Evolutionary conservation across 2,797 vertebrate species (phyloP), one percentile per base, ranked within the genome.

Genomic region (Mormyrops attenuatus): DNA sequence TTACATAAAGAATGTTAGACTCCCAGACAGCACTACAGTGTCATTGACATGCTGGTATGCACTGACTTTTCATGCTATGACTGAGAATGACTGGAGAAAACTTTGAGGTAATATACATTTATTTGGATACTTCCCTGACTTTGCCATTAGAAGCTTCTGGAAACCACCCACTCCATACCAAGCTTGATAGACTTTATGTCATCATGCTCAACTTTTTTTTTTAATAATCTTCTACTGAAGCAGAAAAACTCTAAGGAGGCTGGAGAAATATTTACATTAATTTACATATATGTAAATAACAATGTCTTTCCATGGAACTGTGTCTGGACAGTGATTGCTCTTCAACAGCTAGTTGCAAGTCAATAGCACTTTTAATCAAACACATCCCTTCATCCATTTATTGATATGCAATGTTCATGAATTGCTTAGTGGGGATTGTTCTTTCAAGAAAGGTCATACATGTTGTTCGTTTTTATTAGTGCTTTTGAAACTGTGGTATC

Each of bases 1-100:
- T 87, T 87, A 77, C 60, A 44, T 80, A 41, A 89, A 88, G 41
- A 7, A 44, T 52, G 82, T 52, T 47, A 69, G 85, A 57, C 85
- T 89, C 85, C 41, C 34, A 88, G 85, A 63, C 55, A 41, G 57
- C 82, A 38, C 13, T n/a, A 38, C 60, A 77, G 38, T 89, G 80
- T 69, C 49, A 55, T 57, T 69, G 57, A 52, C 57, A 20, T 86
- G 22, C 60, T 69, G 55, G 6, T 86, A 50, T 30, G 13, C 85
- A 38, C 30, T 34, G 85, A 55, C 41, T 30, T 86, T 22, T 86
- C 7, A 53, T 50, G 47, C 50, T 20, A 22, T 30, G 44, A n/a
- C n/a, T 49, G 82, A 26, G 85, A 17, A 50, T 57, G 52, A 50
- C 50, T 52, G 13, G 85, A 87, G 85, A 87, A 57, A 38, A 57